Base-by-base conservation (phyloP, 2,113 vertebrate genomes). In the Ammodytes dubius region DNA sequence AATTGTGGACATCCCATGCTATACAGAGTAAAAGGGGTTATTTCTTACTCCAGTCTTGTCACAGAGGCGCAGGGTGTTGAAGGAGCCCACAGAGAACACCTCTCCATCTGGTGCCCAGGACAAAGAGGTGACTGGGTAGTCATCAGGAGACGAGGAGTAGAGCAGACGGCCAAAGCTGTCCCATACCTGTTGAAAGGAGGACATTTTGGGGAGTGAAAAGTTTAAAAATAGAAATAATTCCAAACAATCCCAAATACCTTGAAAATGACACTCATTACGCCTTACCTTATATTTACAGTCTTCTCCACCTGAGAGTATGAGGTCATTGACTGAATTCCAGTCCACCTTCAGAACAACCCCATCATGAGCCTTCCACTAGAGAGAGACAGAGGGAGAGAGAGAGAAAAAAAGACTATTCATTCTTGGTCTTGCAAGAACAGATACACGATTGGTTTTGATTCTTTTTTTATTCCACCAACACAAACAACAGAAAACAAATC, bases 201-300 rank as follows among this genome's bases (percentile, higher is more conserved):
- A 39, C 1, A 81, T 5, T 59, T 66, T 67, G 10, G 27, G 27
- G 27, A 27, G 27, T 27, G 27, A 27, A 82, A 56, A 59, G 1
- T 2, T 7, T 15, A 60, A 56, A 58, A 14, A 13, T 67, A 17
- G 17, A 53, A 35, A 39, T 7, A 39, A 61, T 49, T 46, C 12
- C 27, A 27, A 69, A 59, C n/a, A 70, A 7, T 35, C 7, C 8
- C 12, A 4, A 35, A 27, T 10, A 76, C 0, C 0, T 66, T 42
- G 42, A 46, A 43, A 68, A 72, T 27, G 37, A 19, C 1, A 65
- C 9, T 4, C 1, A 46, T 70, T 39, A 57, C n/a, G 2, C 17
- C 87, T 77, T 69, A 99, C 98, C 96, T 99, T 99, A 17, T 98
- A 99, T 93, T 96, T 99, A 91, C 98, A 99, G n/a, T 99, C 98